Percentiles rank a stretch among this genome's conserved stretches.
Conservation (phyloP, 2,113 vertebrate genomes). For the Opisthocomus hoazin region DNA sequence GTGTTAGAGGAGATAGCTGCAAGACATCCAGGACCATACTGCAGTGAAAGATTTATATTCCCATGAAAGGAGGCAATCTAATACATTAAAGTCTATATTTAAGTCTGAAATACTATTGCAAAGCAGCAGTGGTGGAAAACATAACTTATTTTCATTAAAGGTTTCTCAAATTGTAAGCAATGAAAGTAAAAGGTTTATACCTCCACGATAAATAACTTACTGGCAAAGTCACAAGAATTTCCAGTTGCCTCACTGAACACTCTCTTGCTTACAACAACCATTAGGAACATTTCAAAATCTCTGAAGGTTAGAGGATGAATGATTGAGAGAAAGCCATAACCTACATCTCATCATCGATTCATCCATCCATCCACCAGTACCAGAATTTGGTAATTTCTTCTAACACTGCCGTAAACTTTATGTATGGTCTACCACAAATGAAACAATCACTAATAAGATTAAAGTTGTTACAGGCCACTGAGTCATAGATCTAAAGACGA, state of each 20-base stretch:
- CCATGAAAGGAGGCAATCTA: slow-evolving; percentile 47
- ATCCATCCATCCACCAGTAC: background rate
- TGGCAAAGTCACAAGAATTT: background rate
- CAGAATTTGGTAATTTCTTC: background rate
- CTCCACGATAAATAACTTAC: background rate
- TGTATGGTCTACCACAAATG: background rate
- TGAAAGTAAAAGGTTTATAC: slow-evolving; percentile 30
- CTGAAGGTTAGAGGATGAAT: background rate
- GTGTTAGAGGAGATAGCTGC: slow-evolving; percentile 57
- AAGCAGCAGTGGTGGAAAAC: slow-evolving; percentile 33
- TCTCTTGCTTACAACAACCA: background rate
- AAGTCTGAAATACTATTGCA: slow-evolving; percentile 43
- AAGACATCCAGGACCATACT: slow-evolving; percentile 59
- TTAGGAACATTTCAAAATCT: background rate
- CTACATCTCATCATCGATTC: background rate
- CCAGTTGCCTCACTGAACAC: background rate
- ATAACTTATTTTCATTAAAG: slow-evolving; percentile 52
- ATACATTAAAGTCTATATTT: slow-evolving; percentile 46
- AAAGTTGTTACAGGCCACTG: background rate
- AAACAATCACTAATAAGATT: background rate
- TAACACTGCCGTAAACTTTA: background rate
- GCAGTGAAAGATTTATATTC: slow-evolving; percentile 52
- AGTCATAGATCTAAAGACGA: background rate
- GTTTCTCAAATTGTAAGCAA: background rate
- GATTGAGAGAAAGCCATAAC: background rate